Percentiles rank a stretch among this genome's conserved stretches.
Conservation (phyloP, 2,888 invertebrate genomes). For the Cynaeus angustus region DNA sequence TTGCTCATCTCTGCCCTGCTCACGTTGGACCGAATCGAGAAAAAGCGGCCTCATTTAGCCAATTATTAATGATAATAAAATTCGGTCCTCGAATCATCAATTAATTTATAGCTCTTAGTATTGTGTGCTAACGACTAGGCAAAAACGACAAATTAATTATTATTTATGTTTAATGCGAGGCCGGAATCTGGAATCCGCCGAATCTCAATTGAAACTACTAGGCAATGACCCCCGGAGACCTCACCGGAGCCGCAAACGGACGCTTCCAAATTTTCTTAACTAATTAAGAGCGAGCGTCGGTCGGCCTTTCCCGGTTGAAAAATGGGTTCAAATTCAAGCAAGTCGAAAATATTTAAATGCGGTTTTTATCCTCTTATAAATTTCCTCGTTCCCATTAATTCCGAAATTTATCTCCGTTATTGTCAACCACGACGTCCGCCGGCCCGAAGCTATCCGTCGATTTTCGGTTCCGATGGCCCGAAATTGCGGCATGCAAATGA, state of each 20-base stretch:
- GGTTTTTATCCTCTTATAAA: background rate
- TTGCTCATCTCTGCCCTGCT: conserved; percentile 46
- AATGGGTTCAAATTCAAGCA: no score
- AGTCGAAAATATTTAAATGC: no score
- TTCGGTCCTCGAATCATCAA: conserved; percentile 54
- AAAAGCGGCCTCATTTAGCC: conserved; percentile 50
- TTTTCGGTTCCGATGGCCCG: conserved; percentile 5
- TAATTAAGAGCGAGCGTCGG: no score
- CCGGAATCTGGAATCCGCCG: conserved; percentile 47
- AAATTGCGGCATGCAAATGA: conserved; percentile 44
- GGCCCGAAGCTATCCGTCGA: background rate
- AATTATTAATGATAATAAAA: conserved; percentile 54
- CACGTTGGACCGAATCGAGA: conserved; percentile 42
- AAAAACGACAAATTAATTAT: conserved; percentile 50
- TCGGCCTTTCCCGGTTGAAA: no score
- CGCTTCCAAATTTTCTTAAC: no score
- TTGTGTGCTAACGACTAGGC: conserved; percentile 57
- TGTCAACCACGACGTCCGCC: conserved; percentile 2
- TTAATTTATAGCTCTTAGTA: conserved; percentile 59
- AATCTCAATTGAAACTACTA: conserved; percentile 46
- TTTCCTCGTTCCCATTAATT: conserved; percentile 7
- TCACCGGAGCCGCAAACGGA: conserved; percentile 19
- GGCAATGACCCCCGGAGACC: conserved; percentile 46
- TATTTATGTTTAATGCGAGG: conserved; percentile 49
- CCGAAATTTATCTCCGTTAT: conserved; percentile 7